phyloP scores from a whole-genome alignment of 2,113 vertebrate species.

The Notiomystis cincta region DNA sequence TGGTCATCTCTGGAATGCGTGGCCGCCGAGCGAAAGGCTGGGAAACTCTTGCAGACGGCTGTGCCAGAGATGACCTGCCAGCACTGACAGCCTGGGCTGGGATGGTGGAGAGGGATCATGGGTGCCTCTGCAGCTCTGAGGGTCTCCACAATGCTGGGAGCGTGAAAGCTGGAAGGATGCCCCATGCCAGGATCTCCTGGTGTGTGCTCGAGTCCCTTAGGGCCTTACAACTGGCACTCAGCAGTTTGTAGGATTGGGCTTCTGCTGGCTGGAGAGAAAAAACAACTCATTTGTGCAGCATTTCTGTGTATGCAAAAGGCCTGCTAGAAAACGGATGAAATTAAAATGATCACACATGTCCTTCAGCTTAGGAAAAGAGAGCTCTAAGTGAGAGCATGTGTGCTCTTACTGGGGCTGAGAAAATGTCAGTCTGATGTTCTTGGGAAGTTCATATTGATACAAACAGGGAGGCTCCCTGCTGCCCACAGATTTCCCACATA shows the following conservation, averaged over 20 bases:
- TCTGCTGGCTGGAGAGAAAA: background rate
- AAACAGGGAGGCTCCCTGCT: conserved; percentile 67
- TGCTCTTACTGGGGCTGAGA: conserved; percentile 35
- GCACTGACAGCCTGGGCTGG: background rate
- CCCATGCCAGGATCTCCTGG: background rate
- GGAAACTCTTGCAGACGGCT: background rate
- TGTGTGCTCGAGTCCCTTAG: background rate
- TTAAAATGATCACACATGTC: conserved; percentile 57
- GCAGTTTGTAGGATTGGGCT: background rate
- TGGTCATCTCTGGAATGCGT: conserved; percentile 46
- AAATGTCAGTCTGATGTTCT: conserved; percentile 56
- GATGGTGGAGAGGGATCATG: background rate
- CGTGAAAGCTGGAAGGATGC: background rate
- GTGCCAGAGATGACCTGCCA: background rate
- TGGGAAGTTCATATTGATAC: conserved; percentile 66
- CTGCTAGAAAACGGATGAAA: background rate
- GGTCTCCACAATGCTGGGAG: background rate
- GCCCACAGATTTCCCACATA: conserved; percentile 69
- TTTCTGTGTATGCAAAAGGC: background rate
- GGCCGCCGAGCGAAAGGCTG: background rate
- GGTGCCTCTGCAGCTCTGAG: background rate
- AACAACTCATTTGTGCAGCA: background rate
- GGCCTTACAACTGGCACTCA: background rate
- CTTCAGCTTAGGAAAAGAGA: conserved; percentile 3
- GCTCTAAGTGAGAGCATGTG: conserved; percentile 66